Base-by-base conservation (phyloP, 2,113 vertebrate species). In the Meleagris gallopavo region DNA sequence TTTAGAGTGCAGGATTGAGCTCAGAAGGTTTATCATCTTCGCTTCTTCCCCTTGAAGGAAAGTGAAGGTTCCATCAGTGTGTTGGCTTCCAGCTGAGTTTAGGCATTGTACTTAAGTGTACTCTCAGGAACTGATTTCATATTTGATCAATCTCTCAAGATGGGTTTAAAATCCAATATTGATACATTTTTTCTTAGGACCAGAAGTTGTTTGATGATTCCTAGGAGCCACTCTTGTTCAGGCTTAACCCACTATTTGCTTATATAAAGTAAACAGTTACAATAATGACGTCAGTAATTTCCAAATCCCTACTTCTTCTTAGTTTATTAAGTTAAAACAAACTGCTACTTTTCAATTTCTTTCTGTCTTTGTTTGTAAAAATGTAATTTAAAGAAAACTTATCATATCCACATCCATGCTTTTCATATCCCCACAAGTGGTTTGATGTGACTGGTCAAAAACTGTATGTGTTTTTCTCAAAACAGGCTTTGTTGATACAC, bases 121-220 rank as follows among this genome's bases (percentile, higher is more conserved):
- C 41, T 76, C 74, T 76, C 66, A 38, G 61, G 74, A 60, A 21
- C 46, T 54, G 36, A 85, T 91, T 93, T 89, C 30, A 9, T 89
- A 87, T 89, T 92, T 95, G 78, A 85, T 85, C 82, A 67, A 0
- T 50, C 81, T 70, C 62, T 90, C 67, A 50, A 85, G 66, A n/a
- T 55, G 86, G 55, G 27, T 70, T 94, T 94, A 45, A 91, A 38
- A 94, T 85, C 84, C 78, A 83, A 17, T 83, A 91, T 62, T 83
- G 67, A 66, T 70, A 50, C 48, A 41, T 78, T 72, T 91, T 84
- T 80, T 55, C 11, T 38, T 54, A 66, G 48, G 55, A 50, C 5
- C 1, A 0, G 70, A 70, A 92, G n/a, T 70, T 92, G 66, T 81
- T 97, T 92, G 81, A 25, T 85, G 83, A 62, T 74, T 94, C 64